Evolutionary conservation across 2,888 invertebrate genomes (phyloP).

Genomic region (Lysandra bellargus): DNA sequence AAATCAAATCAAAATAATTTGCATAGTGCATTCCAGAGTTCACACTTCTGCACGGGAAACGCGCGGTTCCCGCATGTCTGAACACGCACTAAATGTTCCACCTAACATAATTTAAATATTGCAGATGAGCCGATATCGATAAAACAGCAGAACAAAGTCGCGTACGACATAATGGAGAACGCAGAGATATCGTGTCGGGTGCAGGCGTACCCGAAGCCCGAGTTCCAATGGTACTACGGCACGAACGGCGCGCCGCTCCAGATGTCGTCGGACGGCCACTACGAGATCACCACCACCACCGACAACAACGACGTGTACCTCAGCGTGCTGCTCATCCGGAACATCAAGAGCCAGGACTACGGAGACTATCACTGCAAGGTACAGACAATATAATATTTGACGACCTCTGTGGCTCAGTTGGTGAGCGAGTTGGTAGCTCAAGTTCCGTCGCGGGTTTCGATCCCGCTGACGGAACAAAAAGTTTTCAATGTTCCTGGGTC

Average conservation of each 20-base stretch:
- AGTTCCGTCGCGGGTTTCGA: too few relatives aligned
- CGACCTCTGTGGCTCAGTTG: too few relatives aligned
- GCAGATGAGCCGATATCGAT: slow-evolving; percentile 92
- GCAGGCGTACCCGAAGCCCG: slow-evolving; percentile 94
- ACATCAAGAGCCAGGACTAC: slow-evolving; percentile 90
- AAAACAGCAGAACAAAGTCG: slow-evolving; percentile 92
- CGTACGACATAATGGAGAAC: slow-evolving; percentile 90
- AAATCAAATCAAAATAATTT: too few relatives aligned
- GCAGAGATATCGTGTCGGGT: slow-evolving; percentile 94
- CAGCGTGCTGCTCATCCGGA: slow-evolving; percentile 86
- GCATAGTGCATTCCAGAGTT: too few relatives aligned
- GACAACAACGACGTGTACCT: slow-evolving; percentile 93
- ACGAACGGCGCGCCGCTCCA: slow-evolving; percentile 87
- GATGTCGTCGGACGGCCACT: slow-evolving; percentile 91
- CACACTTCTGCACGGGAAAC: too few relatives aligned
- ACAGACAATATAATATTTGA: not conserved
- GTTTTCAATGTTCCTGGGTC: too few relatives aligned
- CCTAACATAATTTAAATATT: slow-evolving; percentile 37
- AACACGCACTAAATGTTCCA: too few relatives aligned
- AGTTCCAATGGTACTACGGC: slow-evolving; percentile 94
- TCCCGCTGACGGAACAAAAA: too few relatives aligned
- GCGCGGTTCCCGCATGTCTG: too few relatives aligned
- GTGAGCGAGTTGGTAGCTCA: too few relatives aligned
- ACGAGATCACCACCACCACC: slow-evolving; percentile 89
- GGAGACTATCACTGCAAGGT: slow-evolving; percentile 93